phyloP scores from a whole-genome alignment of 2,113 vertebrate species.

The Neotragus moschatus region DNA sequence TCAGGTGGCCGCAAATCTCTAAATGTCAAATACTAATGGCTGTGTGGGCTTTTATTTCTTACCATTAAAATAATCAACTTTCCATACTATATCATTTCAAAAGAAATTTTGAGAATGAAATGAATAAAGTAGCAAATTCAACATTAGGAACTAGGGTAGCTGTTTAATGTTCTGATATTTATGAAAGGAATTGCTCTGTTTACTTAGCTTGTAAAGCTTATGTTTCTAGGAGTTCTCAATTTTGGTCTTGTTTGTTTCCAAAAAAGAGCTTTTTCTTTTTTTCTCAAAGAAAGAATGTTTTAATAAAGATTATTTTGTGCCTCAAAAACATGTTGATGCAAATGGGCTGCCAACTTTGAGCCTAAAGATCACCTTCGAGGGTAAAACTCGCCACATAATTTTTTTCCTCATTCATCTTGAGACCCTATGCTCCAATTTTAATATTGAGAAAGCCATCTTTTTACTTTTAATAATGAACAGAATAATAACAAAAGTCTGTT shows the following conservation, averaged over 20 bases:
- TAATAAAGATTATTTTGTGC: slow-evolving; percentile 2
- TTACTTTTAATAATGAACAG: neutral
- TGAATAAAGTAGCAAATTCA: slow-evolving; percentile 1
- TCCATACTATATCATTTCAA: slow-evolving; percentile 23
- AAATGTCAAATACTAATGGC: slow-evolving; percentile 48
- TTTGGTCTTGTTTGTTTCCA: neutral
- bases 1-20: slow-evolving; percentile 19
- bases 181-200: slow-evolving; percentile 22
- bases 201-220: neutral
- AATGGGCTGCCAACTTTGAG: neutral
- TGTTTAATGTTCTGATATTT: slow-evolving; percentile 18
- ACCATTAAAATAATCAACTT: slow-evolving; percentile 27
- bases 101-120: slow-evolving; percentile 33
- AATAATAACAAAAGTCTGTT: neutral
- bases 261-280: neutral
- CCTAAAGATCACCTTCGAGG: neutral
- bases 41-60: neutral
- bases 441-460: neutral
- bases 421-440: neutral
- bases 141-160: neutral
- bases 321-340: neutral
- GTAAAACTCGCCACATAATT: neutral
- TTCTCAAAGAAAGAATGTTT: neutral
- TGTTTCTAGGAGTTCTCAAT: neutral
- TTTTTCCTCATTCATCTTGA: neutral